phyloP scores from a whole-genome alignment of 2,113 vertebrate genomes.

The Zapornia atra region DNA sequence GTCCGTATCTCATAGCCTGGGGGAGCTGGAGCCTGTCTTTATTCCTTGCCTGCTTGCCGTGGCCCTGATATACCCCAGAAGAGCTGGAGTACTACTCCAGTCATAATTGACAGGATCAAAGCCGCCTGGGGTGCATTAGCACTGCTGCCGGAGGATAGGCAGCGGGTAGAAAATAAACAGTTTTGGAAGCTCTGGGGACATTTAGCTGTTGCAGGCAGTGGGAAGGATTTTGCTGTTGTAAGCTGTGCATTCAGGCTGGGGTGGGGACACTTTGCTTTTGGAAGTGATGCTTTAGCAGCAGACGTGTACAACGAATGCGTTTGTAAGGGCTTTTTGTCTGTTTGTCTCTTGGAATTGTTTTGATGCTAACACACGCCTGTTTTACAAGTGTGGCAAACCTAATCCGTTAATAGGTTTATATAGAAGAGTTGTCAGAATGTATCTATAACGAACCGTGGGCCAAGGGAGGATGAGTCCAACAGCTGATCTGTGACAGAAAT shows the following conservation, averaged over 20 bases:
- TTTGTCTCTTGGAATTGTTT: constrained; percentile 53
- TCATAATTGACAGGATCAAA: constrained; percentile 65
- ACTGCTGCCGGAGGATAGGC: constrained; percentile 46
- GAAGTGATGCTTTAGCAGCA: background rate
- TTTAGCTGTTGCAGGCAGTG: constrained; percentile 1
- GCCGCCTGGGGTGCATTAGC: constrained; percentile 61
- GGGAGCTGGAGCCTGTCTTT: constrained; percentile 35
- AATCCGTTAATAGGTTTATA: constrained; percentile 57
- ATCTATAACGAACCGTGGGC: background rate
- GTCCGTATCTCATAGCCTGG: background rate
- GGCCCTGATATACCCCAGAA: constrained; percentile 33
- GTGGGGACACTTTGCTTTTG: background rate
- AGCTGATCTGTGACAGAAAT: constrained; percentile 53
- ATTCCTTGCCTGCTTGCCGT: background rate
- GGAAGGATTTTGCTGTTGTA: constrained; percentile 41
- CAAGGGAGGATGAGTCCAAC: background rate
- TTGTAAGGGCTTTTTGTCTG: constrained; percentile 58
- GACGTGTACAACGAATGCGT: background rate
- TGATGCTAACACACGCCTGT: background rate
- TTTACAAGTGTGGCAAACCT: constrained; percentile 51
- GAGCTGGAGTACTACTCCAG: constrained; percentile 60
- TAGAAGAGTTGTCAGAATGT: background rate
- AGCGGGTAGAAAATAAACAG: constrained; percentile 53
- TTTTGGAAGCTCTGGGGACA: constrained; percentile 38
- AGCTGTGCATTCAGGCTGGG: constrained; percentile 12